Conservation (phyloP, 2,888 invertebrate species). For the Ophioninae sp. region DNA sequence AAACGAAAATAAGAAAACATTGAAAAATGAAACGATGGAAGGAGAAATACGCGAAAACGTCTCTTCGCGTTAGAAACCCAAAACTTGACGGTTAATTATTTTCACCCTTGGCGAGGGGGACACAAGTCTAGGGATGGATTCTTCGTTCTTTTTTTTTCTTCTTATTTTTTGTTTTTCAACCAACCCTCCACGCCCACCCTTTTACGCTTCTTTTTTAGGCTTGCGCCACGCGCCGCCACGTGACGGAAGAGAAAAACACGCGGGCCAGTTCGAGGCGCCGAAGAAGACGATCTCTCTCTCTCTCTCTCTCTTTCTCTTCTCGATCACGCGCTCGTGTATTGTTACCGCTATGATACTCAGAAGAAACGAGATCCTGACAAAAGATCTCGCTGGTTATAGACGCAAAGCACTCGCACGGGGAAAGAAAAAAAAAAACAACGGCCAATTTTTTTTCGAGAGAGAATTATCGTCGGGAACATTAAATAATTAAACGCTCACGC, state of each 20-base stretch:
- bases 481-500: conserved; percentile 63
- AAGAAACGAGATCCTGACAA: conserved; percentile 51
- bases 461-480: conserved; percentile 58
- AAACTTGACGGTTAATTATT: conserved; percentile 81
- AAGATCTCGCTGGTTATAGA: conserved; percentile 47
- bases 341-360: conserved; percentile 61
- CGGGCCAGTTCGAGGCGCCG: conserved; percentile 70
- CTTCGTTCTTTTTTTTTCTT: conserved; percentile 46
- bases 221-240: conserved; percentile 80
- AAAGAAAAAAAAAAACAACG: conserved; percentile 29
- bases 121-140: not conserved
- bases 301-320: conserved; percentile 47
- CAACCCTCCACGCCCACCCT: too few species aligned
- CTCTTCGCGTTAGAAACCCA: conserved; percentile 75
- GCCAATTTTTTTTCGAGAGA: not conserved
- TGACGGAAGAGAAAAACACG: conserved; percentile 68
- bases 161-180: conserved; percentile 5
- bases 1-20: not conserved
- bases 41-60: conserved; percentile 40
- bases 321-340: conserved; percentile 51
- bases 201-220: conserved; percentile 61
- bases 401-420: conserved; percentile 34
- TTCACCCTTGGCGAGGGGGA: conserved; percentile 68
- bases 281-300: conserved; percentile 64
- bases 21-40: not conserved